phyloP scores from a whole-genome alignment of 2,888 invertebrate species.

The Chydorus sphaericus region DNA sequence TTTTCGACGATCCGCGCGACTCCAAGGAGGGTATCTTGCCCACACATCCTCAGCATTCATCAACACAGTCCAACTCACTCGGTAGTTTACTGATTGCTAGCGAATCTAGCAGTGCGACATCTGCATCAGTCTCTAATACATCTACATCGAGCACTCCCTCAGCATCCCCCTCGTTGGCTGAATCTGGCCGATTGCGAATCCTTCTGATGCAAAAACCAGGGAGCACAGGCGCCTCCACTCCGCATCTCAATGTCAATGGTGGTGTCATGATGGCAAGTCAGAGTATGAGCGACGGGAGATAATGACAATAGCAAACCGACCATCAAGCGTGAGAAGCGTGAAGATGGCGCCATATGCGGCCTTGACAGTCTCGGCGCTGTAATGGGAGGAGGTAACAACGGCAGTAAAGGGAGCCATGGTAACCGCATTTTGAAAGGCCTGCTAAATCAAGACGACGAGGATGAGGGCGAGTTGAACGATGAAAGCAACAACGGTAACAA shows the following conservation, averaged over 20 bases:
- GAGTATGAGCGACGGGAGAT: not conserved
- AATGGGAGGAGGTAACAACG: slow-evolving; percentile 32
- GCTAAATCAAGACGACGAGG: slow-evolving; percentile 49
- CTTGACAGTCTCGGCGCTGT: slow-evolving; percentile 38
- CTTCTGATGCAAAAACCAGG: slow-evolving; percentile 34
- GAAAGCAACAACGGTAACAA: not conserved
- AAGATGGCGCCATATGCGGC: slow-evolving; percentile 26
- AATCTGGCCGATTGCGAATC: slow-evolving; percentile 36
- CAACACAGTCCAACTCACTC: slow-evolving; percentile 13
- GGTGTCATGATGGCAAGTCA: not conserved
- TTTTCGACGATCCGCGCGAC: slow-evolving; percentile 35
- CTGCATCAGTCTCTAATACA: not conserved
- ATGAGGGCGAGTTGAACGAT: slow-evolving; percentile 21
- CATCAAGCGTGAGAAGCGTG: slow-evolving; percentile 19
- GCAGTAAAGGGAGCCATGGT: slow-evolving; percentile 16
- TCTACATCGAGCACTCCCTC: not conserved
- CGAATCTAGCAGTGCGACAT: not conserved
- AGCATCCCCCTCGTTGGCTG: not conserved
- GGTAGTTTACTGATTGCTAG: slow-evolving; percentile 11
- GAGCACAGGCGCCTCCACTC: slow-evolving; percentile 9
- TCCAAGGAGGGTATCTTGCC: slow-evolving; percentile 32
- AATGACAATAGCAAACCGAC: not conserved
- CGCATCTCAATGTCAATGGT: not conserved
- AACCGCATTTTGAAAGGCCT: slow-evolving; percentile 34
- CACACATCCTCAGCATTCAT: slow-evolving; percentile 12